Base-by-base conservation (phyloP, 2,888 invertebrate genomes). In the Metallyticus violacea region DNA sequence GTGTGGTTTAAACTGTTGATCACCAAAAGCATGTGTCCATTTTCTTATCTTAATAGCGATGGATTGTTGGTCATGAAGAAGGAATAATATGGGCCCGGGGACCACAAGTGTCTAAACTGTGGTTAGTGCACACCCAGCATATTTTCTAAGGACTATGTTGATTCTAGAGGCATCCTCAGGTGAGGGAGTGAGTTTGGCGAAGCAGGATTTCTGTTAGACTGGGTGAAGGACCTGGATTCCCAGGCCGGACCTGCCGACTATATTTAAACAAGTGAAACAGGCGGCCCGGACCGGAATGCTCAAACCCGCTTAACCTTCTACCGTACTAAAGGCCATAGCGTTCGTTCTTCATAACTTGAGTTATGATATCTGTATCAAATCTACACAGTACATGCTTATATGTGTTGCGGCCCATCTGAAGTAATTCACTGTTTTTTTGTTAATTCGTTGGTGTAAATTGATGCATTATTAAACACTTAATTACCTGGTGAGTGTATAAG, bases 181-280 rank as follows among this genome's bases (percentile, higher is more conserved):
- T 62, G 40, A 62, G 40, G 40, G 40, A 62, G 40, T 9, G 9
- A 22, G 40, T 62, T 62, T 9, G 40, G 15, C 3, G 22, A 62
- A 62, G 40, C 40, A 62, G 40, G 40, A 22, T 22, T 62, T 62
- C 40, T 62, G 15, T 62, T 62, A 22, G 40, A 22, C 40, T 62
- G 40, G 40, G 40, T 62, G 40, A 62, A 62, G 40, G 40, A 62
- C 40, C 40, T 62, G 22, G 40, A 62, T 62, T 80, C 80, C 29
- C n/a, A 25, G 15, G 80, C 80, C 81, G 25, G 81, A 25, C 81
- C 76, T 26, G 62, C 22, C 82, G 27, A 83, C 83, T 83, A 83
- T 83, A 83, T 83, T 83, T 83, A 83, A 83, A 83, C 77, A 77
- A 77, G 83, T 77, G 77, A 83, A 77, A 28, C 27, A 83, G 77